Conservation (phyloP, 1,140 invertebrate genomes). For the Brachionus rubens region DNA sequence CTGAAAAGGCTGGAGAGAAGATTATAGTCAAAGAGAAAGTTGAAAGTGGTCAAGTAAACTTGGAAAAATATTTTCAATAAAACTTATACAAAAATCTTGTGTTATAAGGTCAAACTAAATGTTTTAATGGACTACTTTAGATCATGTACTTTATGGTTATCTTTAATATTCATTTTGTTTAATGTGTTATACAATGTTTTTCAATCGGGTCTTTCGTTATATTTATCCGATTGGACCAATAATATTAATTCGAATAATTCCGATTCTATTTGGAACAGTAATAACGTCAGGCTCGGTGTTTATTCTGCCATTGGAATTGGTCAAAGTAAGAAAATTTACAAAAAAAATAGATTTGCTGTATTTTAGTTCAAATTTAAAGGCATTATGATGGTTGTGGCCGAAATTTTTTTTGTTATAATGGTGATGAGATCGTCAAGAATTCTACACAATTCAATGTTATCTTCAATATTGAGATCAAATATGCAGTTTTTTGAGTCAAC, state of each 20-base stretch:
- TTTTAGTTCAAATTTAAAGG: not conserved
- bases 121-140: constrained; percentile 38
- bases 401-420: constrained; percentile 26
- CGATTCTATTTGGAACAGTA: constrained; percentile 2
- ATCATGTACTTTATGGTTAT: not conserved
- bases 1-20: constrained; percentile 2
- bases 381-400: constrained; percentile 20
- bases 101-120: constrained; percentile 16
- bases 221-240: constrained; percentile 45
- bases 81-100: not conserved
- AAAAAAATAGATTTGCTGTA: not conserved
- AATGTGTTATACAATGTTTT: not conserved
- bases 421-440: constrained; percentile 32
- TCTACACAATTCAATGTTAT: constrained; percentile 15
- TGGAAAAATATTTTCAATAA: not conserved
- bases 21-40: constrained; percentile 46
- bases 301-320: constrained; percentile 50
- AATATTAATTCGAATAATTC: not conserved
- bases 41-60: constrained; percentile 6
- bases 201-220: not conserved
- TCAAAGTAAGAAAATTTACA: constrained; percentile 39
- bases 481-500: constrained; percentile 73
- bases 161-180: not conserved
- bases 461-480: constrained; percentile 68
- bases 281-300: constrained; percentile 49